A percentile compares a stretch with the other conserved stretches of the same genome.
Conservation (phyloP, 2,888 invertebrate species). For the Marronus borbonicus region DNA sequence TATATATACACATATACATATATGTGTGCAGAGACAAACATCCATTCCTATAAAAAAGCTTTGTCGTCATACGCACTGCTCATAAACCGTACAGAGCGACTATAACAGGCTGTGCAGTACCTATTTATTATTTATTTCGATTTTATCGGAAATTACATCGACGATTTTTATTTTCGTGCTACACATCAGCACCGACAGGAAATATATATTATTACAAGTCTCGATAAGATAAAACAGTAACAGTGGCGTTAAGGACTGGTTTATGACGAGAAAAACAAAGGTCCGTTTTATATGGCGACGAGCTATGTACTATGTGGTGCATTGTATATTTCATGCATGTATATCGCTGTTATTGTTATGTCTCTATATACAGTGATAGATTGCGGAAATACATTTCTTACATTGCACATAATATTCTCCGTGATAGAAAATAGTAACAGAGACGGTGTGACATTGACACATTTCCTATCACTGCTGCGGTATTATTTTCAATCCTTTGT, state of each 20-base stretch:
- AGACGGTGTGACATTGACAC: constrained; percentile 64
- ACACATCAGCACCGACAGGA: constrained; percentile 15
- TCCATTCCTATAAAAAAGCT: constrained; percentile 14
- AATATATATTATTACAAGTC: constrained; percentile 5
- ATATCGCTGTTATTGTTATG: background rate
- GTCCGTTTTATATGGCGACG: background rate
- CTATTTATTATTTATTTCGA: constrained; percentile 15
- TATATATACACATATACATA: too few species aligned
- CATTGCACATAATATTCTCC: constrained; percentile 9
- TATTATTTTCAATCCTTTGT: constrained; percentile 40
- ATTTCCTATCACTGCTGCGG: constrained; percentile 56
- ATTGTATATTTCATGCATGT: too few species aligned
- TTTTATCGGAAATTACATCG: constrained; percentile 35
- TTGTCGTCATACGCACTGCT: constrained; percentile 7
- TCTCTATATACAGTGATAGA: background rate
- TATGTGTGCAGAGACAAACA: background rate
- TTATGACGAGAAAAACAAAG: constrained; percentile 20
- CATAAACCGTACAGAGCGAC: background rate
- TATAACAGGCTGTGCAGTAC: background rate
- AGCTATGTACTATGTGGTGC: too few species aligned
- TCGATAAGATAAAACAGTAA: constrained; percentile 41
- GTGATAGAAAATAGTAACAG: background rate
- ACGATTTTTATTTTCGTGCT: constrained; percentile 8
- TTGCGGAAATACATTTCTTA: constrained; percentile 54
- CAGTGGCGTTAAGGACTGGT: constrained; percentile 6